These are phyloP conservation scores for Phrynocephalus forsythii DNA, from an alignment of 2,797 vertebrate species.

Conservation along the genomic window DNA sequence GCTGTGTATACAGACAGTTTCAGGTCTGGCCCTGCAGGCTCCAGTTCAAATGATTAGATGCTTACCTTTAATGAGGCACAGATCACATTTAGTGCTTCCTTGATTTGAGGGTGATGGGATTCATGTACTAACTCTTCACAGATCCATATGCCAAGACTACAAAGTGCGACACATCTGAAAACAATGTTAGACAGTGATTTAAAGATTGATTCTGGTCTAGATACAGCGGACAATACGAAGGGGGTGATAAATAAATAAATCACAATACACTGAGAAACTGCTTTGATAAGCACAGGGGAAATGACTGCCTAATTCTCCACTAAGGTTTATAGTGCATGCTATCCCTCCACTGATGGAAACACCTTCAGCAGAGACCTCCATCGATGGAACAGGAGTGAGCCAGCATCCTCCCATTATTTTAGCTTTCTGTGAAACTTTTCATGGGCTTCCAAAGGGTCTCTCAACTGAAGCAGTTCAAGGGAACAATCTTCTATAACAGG, in stretches of 20 bases:
- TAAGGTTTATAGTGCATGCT: neutral
- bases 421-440: neutral
- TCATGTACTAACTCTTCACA: constrained; percentile 94
- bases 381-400: neutral
- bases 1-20: neutral
- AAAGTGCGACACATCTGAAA: constrained; percentile 94
- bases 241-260: neutral
- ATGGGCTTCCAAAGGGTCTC: neutral
- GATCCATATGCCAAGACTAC: constrained; percentile 97
- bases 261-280: neutral
- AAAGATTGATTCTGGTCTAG: constrained; percentile 21
- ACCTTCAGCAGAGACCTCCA: neutral
- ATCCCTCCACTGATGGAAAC: neutral
- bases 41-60: neutral
- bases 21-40: too few species aligned
- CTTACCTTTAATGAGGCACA: constrained; percentile 97
- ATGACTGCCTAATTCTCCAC: neutral
- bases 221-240: neutral
- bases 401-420: neutral
- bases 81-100: constrained; percentile 97
- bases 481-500: neutral
- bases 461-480: neutral
- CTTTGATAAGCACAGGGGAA: neutral
- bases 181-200: constrained; percentile 39
- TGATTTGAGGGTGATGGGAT: constrained; percentile 94